phyloP scores from a whole-genome alignment of 2,113 vertebrate species.

The Dromas ardeola region DNA sequence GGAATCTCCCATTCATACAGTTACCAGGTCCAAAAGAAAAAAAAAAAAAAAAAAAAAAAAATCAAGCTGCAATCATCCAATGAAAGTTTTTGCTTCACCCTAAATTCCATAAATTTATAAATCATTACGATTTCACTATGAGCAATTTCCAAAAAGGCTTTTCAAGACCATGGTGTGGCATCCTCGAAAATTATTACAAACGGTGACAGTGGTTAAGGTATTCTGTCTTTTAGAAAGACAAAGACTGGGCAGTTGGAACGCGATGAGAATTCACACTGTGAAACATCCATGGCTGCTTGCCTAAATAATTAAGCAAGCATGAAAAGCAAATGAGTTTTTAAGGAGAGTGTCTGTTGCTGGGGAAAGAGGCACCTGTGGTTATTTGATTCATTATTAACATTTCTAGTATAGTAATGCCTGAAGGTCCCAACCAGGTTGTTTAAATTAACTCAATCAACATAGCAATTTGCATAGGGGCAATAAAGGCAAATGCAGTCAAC shows the following conservation, averaged over 20 bases:
- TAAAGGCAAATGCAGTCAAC: conserved; percentile 59
- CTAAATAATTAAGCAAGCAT: conserved; percentile 71
- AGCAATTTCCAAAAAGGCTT: neutral
- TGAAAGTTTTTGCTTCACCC: neutral
- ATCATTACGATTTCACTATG: neutral
- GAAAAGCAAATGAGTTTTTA: conserved; percentile 71
- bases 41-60: neutral
- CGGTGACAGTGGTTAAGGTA: neutral
- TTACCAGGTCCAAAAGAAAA: neutral
- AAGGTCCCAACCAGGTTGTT: conserved; percentile 67
- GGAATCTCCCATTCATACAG: neutral
- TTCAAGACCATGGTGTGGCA: neutral
- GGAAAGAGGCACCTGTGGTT: conserved; percentile 70
- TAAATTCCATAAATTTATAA: neutral
- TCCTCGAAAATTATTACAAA: neutral
- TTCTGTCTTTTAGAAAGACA: neutral
- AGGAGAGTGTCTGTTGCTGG: conserved; percentile 66
- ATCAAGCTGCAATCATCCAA: neutral
- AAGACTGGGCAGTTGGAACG: conserved; percentile 24
- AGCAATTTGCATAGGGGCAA: conserved; percentile 59
- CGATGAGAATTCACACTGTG: conserved; percentile 41
- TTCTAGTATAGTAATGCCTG: conserved; percentile 46
- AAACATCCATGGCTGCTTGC: conserved; percentile 65
- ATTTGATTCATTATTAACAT: conserved; percentile 69
- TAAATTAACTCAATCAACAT: conserved; percentile 66